Evolutionary conservation across 2,113 vertebrate species (phyloP), one percentile per base, ranked within the genome.

Genomic region (Narcine bancroftii): DNA sequence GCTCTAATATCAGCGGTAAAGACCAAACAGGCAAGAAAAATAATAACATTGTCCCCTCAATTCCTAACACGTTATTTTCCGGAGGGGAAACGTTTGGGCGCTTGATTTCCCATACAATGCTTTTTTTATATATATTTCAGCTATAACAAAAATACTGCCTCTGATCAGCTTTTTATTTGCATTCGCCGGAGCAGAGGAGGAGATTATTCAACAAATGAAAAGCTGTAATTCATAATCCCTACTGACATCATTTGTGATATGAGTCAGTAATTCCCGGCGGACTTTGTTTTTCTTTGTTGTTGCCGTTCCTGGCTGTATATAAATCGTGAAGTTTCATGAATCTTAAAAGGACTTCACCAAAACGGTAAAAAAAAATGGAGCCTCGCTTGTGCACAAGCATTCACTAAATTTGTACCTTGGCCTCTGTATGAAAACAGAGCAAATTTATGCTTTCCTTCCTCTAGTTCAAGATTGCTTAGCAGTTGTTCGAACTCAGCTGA

Each of bases 241-340:
- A 15, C 15, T 56, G 11, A 60, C 33, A 15, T 56, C 7, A 24
- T 42, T 21, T 87, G 15, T 63, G 11, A 91, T 65, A 69, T n/a
- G 24, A 91, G 26, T 19, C 36, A 63, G 83, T 17, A 87, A 87
- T 87, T 36, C 33, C n/a, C n/a, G 21, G 45, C 36, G 2, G 65
- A 69, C 29, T 42, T 91, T 24, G 9, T 85, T 0, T 17, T 26
- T 69, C 9, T 47, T 17, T 26, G 26, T 24, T 69, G 63, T 13
- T 96, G 95, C 95, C 95, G 95, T 96, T 95, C 94, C 95, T 94
- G 95, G 95, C 94, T 0, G 92, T 94, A 94, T 95, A 94, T 36
- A 96, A 97, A 95, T 94, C 95, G 95, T 92, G 87, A 95, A 95
- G 94, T 96, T 95, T 95, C 96, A 94, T 94, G 96, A 96, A 96